A percentile compares a stretch with the other conserved stretches of the same genome.
Evolutionary conservation across 1,140 invertebrate species (phyloP).

Genomic region (Maniola jurtina): DNA sequence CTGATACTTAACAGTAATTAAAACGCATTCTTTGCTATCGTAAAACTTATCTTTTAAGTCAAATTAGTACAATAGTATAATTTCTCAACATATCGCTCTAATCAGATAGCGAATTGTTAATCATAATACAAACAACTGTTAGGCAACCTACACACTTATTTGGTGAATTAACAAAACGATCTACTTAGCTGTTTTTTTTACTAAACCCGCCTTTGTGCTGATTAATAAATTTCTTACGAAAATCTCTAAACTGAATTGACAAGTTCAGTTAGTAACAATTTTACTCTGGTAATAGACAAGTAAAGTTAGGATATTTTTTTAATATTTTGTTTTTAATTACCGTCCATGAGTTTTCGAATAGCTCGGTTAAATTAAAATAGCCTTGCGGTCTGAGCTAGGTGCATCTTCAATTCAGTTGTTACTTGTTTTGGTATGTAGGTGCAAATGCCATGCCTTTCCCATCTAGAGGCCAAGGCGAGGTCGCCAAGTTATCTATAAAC

Average conservation of each 20-base stretch:
- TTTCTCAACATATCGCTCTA: background rate
- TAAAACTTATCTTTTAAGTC: conserved; percentile 9
- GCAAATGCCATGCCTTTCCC: conserved; percentile 11
- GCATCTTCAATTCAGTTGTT: background rate
- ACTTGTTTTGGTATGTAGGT: conserved; percentile 4
- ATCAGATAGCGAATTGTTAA: conserved; percentile 5
- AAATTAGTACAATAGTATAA: conserved; percentile 1
- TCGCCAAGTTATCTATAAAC: background rate
- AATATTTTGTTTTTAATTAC: too few species aligned
- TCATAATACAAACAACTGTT: conserved; percentile 2
- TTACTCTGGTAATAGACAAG: too few species aligned
- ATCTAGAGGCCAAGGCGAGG: conserved; percentile 2
- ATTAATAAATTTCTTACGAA: too few species aligned
- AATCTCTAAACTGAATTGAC: too few species aligned
- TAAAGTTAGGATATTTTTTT: too few species aligned
- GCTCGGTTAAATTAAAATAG: background rate
- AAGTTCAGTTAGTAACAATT: too few species aligned
- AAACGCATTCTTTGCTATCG: background rate
- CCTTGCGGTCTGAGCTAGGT: background rate
- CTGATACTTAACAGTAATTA: background rate
- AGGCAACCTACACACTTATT: background rate
- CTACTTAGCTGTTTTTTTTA: too few species aligned
- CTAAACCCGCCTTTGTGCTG: too few species aligned
- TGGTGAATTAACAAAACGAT: too few species aligned
- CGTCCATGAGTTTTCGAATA: background rate